Evolutionary conservation across 2,888 invertebrate genomes (phyloP), one percentile per base, ranked within the genome.

Genomic region (Pollenia griseotomentosa): DNA sequence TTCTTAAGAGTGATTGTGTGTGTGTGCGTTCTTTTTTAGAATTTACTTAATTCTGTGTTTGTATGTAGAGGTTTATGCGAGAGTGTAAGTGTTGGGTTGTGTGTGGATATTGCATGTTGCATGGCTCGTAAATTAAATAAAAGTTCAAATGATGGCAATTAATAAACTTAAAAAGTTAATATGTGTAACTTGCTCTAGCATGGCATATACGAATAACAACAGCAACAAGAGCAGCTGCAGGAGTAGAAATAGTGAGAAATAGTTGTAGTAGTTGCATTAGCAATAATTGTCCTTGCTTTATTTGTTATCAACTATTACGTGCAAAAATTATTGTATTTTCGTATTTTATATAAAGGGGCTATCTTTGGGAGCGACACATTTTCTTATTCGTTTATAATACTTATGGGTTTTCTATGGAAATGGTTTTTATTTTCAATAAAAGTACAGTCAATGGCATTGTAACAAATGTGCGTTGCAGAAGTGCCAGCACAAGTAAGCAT

Each of bases 111-210:
- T 59, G 23, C 23, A 23, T 23, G 51, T 78, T 78, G 59, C 40
- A 87, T 81, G 82, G 90, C 91, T 91, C 92, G 91, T 92, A 92
- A 92, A 92, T 92, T 92, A 91, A 91, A 92, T 91, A 91, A 91
- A 92, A 92, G 92, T 92, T 92, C 92, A 92, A 92, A 91, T 91
- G 92, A 90, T 90, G 90, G 92, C 92, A 92, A 92, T 92, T 92
- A 92, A 92, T 92, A 92, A 90, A 91, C 91, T 91, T 89, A 90
- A 91, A 91, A 91, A 90, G 91, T 92, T 92, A 91, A 92, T 90
- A 85, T 89, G 88, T 87, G 86, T 84, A 66, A 59, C 46, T 73
- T 65, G 78, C 57, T 48, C 78, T 42, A 75, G 16, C 74, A 23
- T 57, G 73, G n/a, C 42, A 68, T 5, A 55, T 12, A 12, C 40